Evolutionary conservation across 2,113 vertebrate genomes (phyloP).

Genomic region (Rhombomys opimus): DNA sequence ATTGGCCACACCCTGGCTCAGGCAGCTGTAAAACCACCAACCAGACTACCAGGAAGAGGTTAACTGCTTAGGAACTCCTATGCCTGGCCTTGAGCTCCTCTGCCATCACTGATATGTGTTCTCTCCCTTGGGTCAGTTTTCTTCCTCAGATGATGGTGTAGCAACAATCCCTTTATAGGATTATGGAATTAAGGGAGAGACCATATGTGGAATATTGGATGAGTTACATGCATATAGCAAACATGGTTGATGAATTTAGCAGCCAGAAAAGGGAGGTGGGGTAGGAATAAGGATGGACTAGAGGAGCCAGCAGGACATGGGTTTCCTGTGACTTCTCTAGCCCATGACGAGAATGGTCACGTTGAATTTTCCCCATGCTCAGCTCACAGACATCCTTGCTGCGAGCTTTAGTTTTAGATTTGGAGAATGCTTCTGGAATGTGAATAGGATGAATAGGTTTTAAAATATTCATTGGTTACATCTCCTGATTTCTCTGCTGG

Average conservation of each 20-base stretch:
- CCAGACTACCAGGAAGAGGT: neutral
- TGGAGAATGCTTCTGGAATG: neutral
- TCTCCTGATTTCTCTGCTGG: constrained; percentile 25
- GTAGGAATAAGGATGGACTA: neutral
- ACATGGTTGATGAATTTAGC: neutral
- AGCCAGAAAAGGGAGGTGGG: neutral
- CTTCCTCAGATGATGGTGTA: neutral
- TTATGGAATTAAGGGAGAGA: neutral
- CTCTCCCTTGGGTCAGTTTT: neutral
- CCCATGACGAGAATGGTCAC: neutral
- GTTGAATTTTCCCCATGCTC: neutral
- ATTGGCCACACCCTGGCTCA: neutral
- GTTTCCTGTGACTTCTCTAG: neutral
- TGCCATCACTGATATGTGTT: fast-evolving
- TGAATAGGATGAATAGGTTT: constrained; percentile 11
- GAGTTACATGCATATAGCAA: neutral
- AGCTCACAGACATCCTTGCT: neutral
- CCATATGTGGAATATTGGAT: neutral
- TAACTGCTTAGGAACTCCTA: neutral
- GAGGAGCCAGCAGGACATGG: neutral
- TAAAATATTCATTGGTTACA: constrained; percentile 20
- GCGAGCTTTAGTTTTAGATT: neutral
- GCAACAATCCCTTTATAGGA: neutral
- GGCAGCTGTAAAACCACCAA: neutral
- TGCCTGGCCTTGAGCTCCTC: neutral